Evolutionary conservation across 2,888 invertebrate species (phyloP), one percentile per base, ranked within the genome.

Genomic region (Erebia palarica): DNA sequence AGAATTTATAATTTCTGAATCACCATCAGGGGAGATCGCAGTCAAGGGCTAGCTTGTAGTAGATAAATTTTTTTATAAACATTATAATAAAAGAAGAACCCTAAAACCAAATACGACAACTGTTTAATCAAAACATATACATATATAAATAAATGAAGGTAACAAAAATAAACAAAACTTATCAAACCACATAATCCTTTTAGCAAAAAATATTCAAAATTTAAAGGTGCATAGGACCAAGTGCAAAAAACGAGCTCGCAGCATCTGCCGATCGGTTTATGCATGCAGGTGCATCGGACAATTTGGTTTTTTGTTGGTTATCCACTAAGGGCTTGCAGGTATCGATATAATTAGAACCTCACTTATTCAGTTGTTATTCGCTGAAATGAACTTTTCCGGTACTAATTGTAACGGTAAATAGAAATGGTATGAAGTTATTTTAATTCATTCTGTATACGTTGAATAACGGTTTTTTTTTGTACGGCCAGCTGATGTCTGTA

Each of bases 181-280:
- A 65, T 65, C 27, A n/a, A 36, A n/a, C 61, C 21, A 47, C 42
- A 55, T 49, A 49, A 71, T 44, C 53, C 60, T 68, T 73, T 64
- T 36, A 16, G 44, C 64, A 73, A 60, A 70, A 71, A 69, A 71
- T 68, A 72, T 65, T 70, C 70, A 27, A 70, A 72, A 66, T 65
- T 70, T 49, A 58, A 77, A 79, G 79, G 79, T 78, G 77, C 73
- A 74, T 73, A 42, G 67, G 64, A 67, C 71, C 73, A 57, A 70
- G 73, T 72, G 75, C 67, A 74, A 74, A 75, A 76, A 77, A 77
- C 76, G 73, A 75, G 71, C 68, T 72, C 65, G 65, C 69, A 69
- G 80, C 83, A 84, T 82, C 82, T 84, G 84, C 80, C 77, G 77
- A 74, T 80, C 80, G 81, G 79, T 81, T 80, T 77, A 64, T 73